Evolutionary conservation across 2,888 invertebrate species (phyloP), one percentile per base, ranked within the genome.

Genomic region (Lordiphosa andalusiaca): DNA sequence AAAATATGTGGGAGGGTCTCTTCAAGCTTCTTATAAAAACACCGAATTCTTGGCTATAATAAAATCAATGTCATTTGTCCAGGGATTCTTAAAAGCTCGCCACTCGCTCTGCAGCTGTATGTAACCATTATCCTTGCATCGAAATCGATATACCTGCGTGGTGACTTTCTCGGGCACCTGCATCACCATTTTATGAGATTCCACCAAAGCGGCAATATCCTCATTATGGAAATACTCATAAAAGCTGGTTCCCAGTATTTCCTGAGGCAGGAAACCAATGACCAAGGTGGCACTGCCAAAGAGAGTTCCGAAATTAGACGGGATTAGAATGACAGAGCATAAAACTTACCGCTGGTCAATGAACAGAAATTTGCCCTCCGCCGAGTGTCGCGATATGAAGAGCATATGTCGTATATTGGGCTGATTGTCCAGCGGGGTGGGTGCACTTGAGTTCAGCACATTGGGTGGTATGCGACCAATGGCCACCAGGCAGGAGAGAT

Each of bases 21-120:
- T 30, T 10, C 10, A 30, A 30, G 10, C 30, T 30, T 30, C 42
- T 76, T 86, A 94, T 91, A 93, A 90, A 59, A 96, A 91, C 44
- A 95, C 91, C 0, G 93, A 94, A 90, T 97, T 97, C 88, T 95
- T 96, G 0, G 96, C 95, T 70, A 97, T 94, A 67, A 98, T 91
- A 86, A 95, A 96, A 86, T 98, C 98, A 64, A 96, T 93, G 85
- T 98, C 98, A 90, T 96, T 96, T 0, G 97, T 98, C 97, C 97
- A 98, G 0, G 98, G 98, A 90, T 98, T 98, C 81, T 93, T 93
- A 88, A 98, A 97, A 0, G 95, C 93, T 76, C 94, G 96, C 93
- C 96, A 96, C 85, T 94, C 94, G 63, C 96, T 96, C 84, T 94
- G 94, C 12, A 98, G 89, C 51, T 92, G 92, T 33, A 90, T 84